Conservation (phyloP, 2,888 invertebrate genomes). For the Rhimphoctona megacephalus region DNA sequence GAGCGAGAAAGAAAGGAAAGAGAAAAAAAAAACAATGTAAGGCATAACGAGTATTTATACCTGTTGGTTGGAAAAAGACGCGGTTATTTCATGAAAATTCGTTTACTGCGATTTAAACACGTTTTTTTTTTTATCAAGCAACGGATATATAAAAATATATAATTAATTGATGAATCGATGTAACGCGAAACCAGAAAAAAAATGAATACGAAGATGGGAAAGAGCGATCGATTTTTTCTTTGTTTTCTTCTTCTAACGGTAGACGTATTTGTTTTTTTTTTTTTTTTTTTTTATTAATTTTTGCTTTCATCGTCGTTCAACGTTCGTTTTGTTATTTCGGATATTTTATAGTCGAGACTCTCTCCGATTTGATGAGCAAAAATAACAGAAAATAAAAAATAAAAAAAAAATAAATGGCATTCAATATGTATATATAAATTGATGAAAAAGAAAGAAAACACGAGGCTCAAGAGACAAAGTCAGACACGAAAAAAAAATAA, state of each 20-base stretch:
- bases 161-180: constrained; percentile 67
- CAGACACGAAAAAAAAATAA: constrained; percentile 4
- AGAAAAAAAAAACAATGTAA: neutral
- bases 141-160: constrained; percentile 59
- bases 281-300: constrained; percentile 12
- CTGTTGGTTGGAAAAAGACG: neutral
- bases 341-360: constrained; percentile 30
- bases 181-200: constrained; percentile 68
- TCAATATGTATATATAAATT: constrained; percentile 30
- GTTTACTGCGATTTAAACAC: constrained; percentile 1
- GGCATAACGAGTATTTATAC: neutral
- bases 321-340: constrained; percentile 73
- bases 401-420: neutral
- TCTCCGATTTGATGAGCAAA: constrained; percentile 54
- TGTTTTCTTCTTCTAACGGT: constrained; percentile 61
- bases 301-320: constrained; percentile 75
- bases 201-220: constrained; percentile 48
- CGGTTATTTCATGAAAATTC: neutral
- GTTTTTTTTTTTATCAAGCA: constrained; percentile 31
- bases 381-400: neutral
- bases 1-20: neutral
- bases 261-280: constrained; percentile 42
- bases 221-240: constrained; percentile 20
- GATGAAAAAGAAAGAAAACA: constrained; percentile 14
- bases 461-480: constrained; percentile 26